A percentile compares a stretch with the other conserved stretches of the same genome.
Evolutionary conservation across 2,888 invertebrate genomes (phyloP).

Genomic region (Acanthosepion esculentum): DNA sequence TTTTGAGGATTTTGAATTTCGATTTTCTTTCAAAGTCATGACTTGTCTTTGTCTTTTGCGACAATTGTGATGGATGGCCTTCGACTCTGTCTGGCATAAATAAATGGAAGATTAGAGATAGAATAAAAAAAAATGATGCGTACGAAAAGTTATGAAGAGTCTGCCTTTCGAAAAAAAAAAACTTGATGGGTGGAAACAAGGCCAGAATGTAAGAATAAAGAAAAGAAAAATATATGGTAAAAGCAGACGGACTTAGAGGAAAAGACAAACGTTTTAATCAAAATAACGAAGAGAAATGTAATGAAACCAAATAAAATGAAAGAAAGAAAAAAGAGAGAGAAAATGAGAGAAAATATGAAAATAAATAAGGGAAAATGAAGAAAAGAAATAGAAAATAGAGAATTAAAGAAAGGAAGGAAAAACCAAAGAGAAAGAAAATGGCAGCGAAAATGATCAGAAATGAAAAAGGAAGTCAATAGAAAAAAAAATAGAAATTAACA

Average conservation of each 20-base stretch:
- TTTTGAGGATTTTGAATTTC: neutral
- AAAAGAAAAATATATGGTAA: neutral
- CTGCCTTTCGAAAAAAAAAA: neutral
- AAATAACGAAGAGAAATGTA: too few relatives aligned
- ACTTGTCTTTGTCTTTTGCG: neutral
- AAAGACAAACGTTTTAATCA: too few relatives aligned
- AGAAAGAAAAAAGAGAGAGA: neutral
- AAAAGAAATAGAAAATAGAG: too few relatives aligned
- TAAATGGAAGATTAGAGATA: neutral
- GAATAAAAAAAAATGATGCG: neutral
- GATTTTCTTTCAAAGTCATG: neutral
- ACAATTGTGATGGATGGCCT: constrained; percentile 8
- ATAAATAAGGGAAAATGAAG: neutral
- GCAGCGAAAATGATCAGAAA: too few relatives aligned
- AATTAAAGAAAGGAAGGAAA: neutral
- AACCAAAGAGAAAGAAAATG: neutral
- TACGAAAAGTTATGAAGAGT: neutral
- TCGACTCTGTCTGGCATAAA: constrained; percentile 33
- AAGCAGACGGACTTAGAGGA: too few relatives aligned
- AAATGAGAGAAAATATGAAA: neutral
- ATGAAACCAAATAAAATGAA: neutral
- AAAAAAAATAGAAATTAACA: neutral
- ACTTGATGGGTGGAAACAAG: neutral
- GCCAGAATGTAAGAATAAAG: neutral
- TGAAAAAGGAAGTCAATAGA: neutral